Percentiles rank a stretch among this genome's conserved stretches.
Conservation (phyloP, 2,113 vertebrate species). For the Puffinus mauretanicus region DNA sequence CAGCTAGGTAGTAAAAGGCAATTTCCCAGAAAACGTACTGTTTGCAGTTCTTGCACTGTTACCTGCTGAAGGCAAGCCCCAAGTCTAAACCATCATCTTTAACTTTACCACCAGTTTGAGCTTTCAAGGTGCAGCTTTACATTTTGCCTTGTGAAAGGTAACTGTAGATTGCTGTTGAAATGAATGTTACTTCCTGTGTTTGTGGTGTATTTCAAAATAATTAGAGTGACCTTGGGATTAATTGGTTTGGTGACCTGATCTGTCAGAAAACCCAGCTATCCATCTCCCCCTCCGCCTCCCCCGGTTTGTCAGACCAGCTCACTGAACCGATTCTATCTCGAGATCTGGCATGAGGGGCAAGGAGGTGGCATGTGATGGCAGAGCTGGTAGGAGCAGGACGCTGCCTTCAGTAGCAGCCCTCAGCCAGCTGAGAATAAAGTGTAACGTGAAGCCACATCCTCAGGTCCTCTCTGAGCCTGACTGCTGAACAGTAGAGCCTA, state of each 20-base stretch:
- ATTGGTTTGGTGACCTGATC: neutral
- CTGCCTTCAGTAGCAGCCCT: neutral
- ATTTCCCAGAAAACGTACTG: neutral
- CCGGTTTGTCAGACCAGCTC: neutral
- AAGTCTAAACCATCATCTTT: neutral
- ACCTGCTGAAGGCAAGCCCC: neutral
- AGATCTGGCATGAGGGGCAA: neutral
- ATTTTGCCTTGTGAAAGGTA: neutral
- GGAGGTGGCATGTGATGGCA: neutral
- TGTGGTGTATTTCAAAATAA: neutral
- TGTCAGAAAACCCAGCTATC: neutral
- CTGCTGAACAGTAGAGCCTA: neutral
- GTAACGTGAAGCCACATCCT: neutral
- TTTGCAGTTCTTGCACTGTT: neutral
- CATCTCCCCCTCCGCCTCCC: neutral
- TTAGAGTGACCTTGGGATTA: neutral
- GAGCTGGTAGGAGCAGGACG: neutral
- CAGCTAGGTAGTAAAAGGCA: neutral
- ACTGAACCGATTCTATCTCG: neutral
- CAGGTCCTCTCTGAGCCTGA: neutral
- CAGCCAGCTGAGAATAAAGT: neutral
- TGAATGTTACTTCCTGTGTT: neutral
- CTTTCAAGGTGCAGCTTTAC: neutral
- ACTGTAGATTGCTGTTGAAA: neutral
- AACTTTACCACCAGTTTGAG: neutral